Evolutionary conservation across 2,888 invertebrate genomes (phyloP).

Genomic region (Monopis laevigella): DNA sequence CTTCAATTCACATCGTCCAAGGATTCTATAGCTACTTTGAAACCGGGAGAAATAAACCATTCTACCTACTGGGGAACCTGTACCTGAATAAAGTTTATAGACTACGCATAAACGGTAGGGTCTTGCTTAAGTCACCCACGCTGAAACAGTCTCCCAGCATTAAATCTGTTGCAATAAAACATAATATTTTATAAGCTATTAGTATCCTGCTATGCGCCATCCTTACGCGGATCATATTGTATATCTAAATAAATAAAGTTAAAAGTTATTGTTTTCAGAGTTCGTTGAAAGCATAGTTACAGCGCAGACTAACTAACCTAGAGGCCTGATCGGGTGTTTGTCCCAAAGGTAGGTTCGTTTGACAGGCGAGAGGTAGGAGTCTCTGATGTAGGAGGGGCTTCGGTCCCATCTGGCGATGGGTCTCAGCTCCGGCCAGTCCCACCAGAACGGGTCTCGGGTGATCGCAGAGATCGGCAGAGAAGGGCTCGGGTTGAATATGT

Average conservation of each 20-base stretch:
- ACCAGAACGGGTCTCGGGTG: conserved; percentile 91
- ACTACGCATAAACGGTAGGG: conserved; percentile 60
- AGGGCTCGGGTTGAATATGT: conserved; percentile 83
- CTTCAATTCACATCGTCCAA: no score
- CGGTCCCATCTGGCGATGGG: conserved; percentile 78
- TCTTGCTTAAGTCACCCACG: conserved; percentile 57
- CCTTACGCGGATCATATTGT: no score
- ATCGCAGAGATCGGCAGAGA: conserved; percentile 81
- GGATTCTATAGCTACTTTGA: no score
- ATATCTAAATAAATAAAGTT: no score
- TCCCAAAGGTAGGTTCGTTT: conserved; percentile 93
- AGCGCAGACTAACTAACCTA: conserved; percentile 76
- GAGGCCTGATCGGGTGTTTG: conserved; percentile 89
- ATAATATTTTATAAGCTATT: background rate
- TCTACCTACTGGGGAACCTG: no score
- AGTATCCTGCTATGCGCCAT: no score
- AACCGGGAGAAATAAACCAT: no score
- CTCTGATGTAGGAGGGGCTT: conserved; percentile 82
- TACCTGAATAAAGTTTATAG: conserved; percentile 51
- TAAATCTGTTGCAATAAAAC: conserved; percentile 52
- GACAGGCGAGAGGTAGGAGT: conserved; percentile 90
- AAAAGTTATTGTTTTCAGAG: no score
- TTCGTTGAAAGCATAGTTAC: background rate
- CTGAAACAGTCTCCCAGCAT: conserved; percentile 56
- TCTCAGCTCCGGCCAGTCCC: conserved; percentile 82